Evolutionary conservation across 2,797 vertebrate genomes (phyloP), one percentile per base, ranked within the genome.

Genomic region (Karalla daura): DNA sequence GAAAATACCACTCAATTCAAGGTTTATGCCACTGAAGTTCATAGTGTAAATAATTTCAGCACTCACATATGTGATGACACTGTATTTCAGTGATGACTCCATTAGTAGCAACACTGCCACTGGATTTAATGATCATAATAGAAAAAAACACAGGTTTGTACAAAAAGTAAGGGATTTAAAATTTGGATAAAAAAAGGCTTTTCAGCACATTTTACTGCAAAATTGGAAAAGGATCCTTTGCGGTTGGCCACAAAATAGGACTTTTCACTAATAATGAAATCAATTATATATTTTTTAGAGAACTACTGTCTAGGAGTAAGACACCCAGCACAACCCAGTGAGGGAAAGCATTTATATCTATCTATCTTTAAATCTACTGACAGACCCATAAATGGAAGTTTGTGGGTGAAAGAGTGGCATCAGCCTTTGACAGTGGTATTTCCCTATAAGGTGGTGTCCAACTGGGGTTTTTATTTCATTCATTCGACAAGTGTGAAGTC

Each of bases 401-500:
- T 17, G 23, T 4, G 33, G 23, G 62, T 23, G n/a, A 23, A 64
- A 49, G 69, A 36, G 21, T 59, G 56, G 54, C 53, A 50, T 71
- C 13, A 75, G 27, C 15, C 63, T 80, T 63, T 61, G 25, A 56
- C 4, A 53, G 74, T 74, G 78, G 37, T 77, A 80, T 88, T 86
- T 78, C 61, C 56, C 63, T 83, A 76, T 49, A 54, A 44, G 23
- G 3, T 35, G 63, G 40, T 47, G 18, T 75, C 40, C 70, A 71
- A 73, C 18, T 4, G 7, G 11, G 58, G 13, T 62, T 11, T n/a
- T 55, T 32, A 18, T 5, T 15, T 35, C n/a, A 15, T 33, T 23
- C 40, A 45, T 61, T 28, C 50, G 8, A 62, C 35, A 32, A 41
- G 50, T 46, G 45, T 50, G 4, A 60, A 54, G 21, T 43, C 15